Evolutionary conservation across 2,797 vertebrate species (phyloP), one percentile per base, ranked within the genome.

Genomic region (Paedocypris micromegethes): DNA sequence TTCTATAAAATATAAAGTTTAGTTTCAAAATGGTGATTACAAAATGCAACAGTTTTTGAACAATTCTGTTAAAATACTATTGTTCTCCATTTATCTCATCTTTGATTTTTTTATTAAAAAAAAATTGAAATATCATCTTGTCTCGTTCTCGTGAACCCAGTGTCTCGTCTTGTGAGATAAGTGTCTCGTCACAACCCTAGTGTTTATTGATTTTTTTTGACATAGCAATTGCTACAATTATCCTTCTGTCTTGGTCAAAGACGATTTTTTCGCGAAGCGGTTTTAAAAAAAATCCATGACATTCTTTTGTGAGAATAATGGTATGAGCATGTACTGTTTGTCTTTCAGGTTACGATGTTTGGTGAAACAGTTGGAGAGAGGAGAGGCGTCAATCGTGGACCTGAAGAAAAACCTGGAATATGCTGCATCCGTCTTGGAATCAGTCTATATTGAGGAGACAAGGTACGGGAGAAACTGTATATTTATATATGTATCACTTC

Each of bases 361-460:
- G 88, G 91, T 99, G 74, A 98, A 99, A 77, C 96, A 96, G 39
- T 83, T 99, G 80, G 96, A 98, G 77, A 90, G 94, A 87, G 95
- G 96, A 38, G 96, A 98, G 78, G 94, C 93, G 70, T 98, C 95
- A 0, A 89, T 94, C 41, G 88, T 89, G 9, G 96, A 98, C 81
- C 90, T 99, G 52, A 98, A 98, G 90, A 98, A 99, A 87, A 99
- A 98, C 86, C 88, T 99, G 5, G 96, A 98, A 81, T 94, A 98
- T 87, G 96, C 96, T 2, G 95, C 96, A 0, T 90, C 92, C 1
- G 96, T 98, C 72, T 89, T 99, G 68, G 96, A 99, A 81, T 95
- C 95, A 0, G 93, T 99, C 47, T 98, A 98, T 83, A 93, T 97
- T 44, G 95, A 98, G 37, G 96, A 99, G 87, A 99, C 96, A 0